These are phyloP conservation scores for Aricia artaxerxes DNA, from an alignment of 2,888 invertebrate genomes.

Conservation along the genomic window DNA sequence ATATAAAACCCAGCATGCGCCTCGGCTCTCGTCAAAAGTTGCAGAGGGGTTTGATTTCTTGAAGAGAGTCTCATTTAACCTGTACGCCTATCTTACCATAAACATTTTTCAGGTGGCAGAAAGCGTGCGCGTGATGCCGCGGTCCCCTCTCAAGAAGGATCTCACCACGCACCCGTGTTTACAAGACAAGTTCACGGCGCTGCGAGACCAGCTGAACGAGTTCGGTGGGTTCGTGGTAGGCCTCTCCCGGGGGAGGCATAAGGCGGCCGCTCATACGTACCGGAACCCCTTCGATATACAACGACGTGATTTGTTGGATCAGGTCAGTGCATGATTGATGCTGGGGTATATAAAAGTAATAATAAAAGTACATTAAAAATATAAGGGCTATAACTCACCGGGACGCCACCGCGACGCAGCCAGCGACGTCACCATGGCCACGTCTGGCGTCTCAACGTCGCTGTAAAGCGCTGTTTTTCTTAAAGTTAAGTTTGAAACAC, in stretches of 20 bases:
- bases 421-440: too few species aligned
- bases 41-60: too few species aligned
- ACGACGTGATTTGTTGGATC: constrained; percentile 92
- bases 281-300: constrained; percentile 98
- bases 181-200: constrained; percentile 89
- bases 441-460: too few species aligned
- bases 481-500: too few species aligned
- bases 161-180: constrained; percentile 90
- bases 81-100: background rate
- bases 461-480: too few species aligned
- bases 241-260: constrained; percentile 77
- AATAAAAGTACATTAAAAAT: background rate
- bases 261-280: constrained; percentile 83
- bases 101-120: constrained; percentile 81
- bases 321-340: constrained; percentile 65
- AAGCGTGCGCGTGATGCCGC: constrained; percentile 87
- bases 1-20: too few species aligned
- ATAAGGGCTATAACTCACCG: too few species aligned
- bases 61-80: too few species aligned
- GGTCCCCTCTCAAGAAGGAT: constrained; percentile 88
- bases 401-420: too few species aligned
- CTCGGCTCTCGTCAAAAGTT: too few species aligned
- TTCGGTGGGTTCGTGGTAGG: constrained; percentile 92
- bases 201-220: constrained; percentile 92
- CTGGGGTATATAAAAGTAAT: background rate